phyloP scores from a whole-genome alignment of 2,113 vertebrate species.

The Psephotus haematonotus region DNA sequence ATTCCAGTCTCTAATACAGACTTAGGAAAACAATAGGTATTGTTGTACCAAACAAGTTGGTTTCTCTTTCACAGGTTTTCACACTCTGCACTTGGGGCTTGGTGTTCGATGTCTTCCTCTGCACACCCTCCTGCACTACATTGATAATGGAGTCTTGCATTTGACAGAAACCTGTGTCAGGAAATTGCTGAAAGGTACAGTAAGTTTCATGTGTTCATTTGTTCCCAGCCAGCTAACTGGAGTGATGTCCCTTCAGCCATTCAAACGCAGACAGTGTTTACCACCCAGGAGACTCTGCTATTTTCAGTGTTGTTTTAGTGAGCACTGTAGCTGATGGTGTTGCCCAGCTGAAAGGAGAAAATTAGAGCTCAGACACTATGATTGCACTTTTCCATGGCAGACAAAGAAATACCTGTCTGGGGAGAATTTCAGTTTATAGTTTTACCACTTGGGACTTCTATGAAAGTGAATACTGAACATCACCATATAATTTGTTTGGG shows the following conservation, averaged over 20 bases:
- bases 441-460: not conserved
- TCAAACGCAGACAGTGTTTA: not conserved
- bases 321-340: not conserved
- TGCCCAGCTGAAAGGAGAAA: not conserved
- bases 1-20: not conserved
- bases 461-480: not conserved
- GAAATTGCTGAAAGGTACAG: conserved; percentile 84
- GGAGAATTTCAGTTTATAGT: not conserved
- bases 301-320: not conserved
- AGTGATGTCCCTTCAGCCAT: not conserved
- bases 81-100: conserved; percentile 83
- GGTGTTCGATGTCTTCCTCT: conserved; percentile 86
- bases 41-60: not conserved
- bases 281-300: not conserved
- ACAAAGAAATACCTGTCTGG: not conserved
- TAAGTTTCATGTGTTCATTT: not conserved
- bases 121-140: conserved; percentile 88
- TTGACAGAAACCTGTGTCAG: conserved; percentile 84
- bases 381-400: not conserved
- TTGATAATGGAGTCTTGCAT: conserved; percentile 83
- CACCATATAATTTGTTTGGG: not conserved
- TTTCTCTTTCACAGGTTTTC: conserved; percentile 79
- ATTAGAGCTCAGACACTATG: not conserved
- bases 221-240: not conserved
- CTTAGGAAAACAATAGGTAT: not conserved